phyloP scores from a whole-genome alignment of 1,140 invertebrate genomes.

The Sitobion miscanthi region DNA sequence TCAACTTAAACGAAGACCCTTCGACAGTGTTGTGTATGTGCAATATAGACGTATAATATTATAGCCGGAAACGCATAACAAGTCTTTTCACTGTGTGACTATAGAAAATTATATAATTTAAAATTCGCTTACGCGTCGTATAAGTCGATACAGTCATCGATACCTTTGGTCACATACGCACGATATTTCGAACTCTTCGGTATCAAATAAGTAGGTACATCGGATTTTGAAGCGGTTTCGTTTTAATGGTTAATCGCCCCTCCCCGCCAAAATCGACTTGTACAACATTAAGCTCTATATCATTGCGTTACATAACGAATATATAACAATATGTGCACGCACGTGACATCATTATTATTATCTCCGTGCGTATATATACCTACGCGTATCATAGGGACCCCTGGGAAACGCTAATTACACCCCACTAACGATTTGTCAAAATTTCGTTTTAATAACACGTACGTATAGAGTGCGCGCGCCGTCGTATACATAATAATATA shows the following conservation, averaged over 20 bases:
- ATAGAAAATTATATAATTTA: no score
- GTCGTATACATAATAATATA: background rate
- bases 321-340: background rate
- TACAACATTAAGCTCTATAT: background rate
- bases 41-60: background rate
- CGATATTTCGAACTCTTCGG: background rate
- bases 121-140: no score
- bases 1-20: background rate
- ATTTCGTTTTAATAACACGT: background rate
- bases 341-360: background rate
- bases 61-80: no score
- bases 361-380: background rate
- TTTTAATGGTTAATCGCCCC: background rate
- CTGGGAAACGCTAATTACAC: background rate
- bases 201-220: background rate
- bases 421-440: slow-evolving; percentile 1
- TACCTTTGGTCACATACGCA: background rate
- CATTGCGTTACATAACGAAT: background rate
- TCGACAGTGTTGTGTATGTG: background rate
- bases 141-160: no score
- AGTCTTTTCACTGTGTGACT: no score
- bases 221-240: background rate
- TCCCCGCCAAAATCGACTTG: background rate
- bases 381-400: background rate
- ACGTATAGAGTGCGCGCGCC: background rate